Evolutionary conservation across 2,797 vertebrate species (phyloP).

Genomic region (Sternotherus odoratus): DNA sequence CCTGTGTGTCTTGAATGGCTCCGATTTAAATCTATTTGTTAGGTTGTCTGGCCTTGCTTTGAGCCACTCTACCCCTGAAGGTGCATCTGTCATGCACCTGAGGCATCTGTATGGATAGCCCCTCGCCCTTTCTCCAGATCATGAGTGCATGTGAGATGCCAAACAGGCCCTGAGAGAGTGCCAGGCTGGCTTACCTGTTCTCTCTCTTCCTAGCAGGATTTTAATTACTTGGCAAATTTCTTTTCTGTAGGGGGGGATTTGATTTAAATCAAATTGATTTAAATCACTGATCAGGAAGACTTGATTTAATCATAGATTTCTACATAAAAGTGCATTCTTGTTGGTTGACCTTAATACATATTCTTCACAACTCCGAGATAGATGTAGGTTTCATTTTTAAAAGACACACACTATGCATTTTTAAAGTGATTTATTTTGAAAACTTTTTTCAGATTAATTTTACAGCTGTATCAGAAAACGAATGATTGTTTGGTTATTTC

Average conservation of each 20-base stretch:
- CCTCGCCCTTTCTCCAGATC: neutral
- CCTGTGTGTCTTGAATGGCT: neutral
- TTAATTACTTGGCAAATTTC: neutral
- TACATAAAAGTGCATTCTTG: no score
- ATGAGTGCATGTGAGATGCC: neutral
- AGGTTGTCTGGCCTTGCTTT: neutral
- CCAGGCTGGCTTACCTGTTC: neutral
- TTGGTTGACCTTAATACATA: no score
- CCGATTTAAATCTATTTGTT: neutral
- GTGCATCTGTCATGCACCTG: neutral
- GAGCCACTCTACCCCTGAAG: neutral
- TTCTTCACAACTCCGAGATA: no score
- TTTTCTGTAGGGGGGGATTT: neutral
- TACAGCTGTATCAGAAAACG: no score
- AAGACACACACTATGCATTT: no score
- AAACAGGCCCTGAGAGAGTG: neutral
- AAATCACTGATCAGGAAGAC: no score
- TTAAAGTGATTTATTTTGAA: no score
- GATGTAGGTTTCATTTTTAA: no score
- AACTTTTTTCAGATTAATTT: no score
- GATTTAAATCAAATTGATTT: no score
- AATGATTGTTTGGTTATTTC: no score
- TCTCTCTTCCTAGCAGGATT: neutral
- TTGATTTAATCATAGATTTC: no score
- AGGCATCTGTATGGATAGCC: neutral